Conservation (phyloP, 2,113 vertebrate genomes). For the Saccopteryx bilineata region DNA sequence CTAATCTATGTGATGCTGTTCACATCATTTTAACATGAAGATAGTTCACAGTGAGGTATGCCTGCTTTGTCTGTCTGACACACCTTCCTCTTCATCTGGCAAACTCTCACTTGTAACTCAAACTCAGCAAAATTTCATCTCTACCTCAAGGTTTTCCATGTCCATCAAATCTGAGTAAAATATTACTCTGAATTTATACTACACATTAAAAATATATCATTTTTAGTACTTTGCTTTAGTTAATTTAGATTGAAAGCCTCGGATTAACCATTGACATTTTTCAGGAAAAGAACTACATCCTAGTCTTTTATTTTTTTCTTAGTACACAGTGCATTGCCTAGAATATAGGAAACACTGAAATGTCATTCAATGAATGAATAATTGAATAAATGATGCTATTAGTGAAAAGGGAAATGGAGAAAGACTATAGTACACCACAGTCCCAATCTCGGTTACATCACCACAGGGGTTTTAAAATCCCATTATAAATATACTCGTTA, state of each 20-base stretch:
- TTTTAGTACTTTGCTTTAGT: background rate
- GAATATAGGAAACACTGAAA: background rate
- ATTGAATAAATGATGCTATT: background rate
- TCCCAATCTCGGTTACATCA: background rate
- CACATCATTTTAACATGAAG: background rate
- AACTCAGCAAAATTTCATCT: background rate
- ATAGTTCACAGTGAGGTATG: background rate
- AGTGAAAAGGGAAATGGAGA: background rate
- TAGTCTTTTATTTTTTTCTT: background rate
- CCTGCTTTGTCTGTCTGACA: background rate
- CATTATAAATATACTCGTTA: background rate
- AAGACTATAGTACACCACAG: background rate
- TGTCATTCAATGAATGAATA: background rate
- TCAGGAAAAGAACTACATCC: background rate
- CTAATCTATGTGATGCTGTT: constrained; percentile 1
- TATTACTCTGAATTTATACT: background rate
- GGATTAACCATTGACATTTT: background rate
- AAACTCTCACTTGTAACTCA: background rate
- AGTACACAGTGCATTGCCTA: background rate
- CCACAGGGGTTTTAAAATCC: background rate
- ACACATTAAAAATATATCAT: background rate
- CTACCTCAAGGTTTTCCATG: background rate
- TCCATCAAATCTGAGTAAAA: background rate
- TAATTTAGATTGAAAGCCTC: background rate
- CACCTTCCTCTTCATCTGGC: background rate